Base-by-base conservation (phyloP, 64 coral and sea anemone genomes). In the Dendrophyllia cribrosa region DNA sequence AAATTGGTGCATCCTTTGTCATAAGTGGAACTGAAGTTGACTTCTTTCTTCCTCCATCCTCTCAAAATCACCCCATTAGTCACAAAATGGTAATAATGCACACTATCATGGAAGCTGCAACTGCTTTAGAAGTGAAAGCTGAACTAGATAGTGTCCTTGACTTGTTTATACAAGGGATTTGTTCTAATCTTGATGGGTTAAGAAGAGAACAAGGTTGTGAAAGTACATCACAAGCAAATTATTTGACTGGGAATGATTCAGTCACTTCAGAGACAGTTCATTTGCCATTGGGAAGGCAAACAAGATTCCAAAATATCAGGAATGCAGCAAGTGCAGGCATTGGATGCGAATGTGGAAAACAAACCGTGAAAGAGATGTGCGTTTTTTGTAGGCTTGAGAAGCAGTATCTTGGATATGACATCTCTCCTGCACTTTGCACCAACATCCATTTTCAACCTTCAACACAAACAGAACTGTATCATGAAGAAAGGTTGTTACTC, bases 1-100 rank as follows among this genome's bases (percentile, higher is more conserved):
- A 77, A 70, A 61, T 14, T 12, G 59, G 64, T 62, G 10, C 6
- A n/a, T 87, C 51, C 19, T 91, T 91, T 74, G 78, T 97, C 48
- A 44, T 94, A 13, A 88, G 81, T 61, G 88, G 72, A 43, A 76
- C 83, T 47, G 82, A 91, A 24, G 51, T 72, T 48, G 82, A 94
- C 21, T 94, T 76, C 66, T 88, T 83, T 23, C 15, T 97, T 19
- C 92, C 95, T 75, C 55, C 80, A 20, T 81, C 88, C 7, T 82
- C 76, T 25, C 21, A 71, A n/a, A 63, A 24, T 66, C 67, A 97
- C 51, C 95, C 88, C 21, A 70, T 87, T 13, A 60, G 82, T 53
- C 91, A 97, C 22, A 89, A 87, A 63, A 74, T 94, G 66, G 16
- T 81, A 65, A 66, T 71, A 48, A 73, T 72, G 9, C 44, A 51